Evolutionary conservation across 92 coral and sea anemone genomes (phyloP).

Genomic region (Palythoa grandis): DNA sequence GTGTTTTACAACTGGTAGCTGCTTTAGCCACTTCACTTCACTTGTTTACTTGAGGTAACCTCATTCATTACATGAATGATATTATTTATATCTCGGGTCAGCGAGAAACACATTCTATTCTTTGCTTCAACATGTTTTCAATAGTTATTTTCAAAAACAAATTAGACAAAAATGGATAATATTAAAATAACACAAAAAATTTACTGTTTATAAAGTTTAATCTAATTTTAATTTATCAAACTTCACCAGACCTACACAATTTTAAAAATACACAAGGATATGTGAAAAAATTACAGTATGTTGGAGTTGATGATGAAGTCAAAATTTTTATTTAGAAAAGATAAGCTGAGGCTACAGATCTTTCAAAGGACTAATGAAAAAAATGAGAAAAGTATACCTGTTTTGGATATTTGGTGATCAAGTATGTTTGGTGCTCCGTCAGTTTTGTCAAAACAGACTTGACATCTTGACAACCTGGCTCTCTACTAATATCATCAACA

Average conservation of each 20-base stretch:
- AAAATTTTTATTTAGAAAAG: background rate
- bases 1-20: no score
- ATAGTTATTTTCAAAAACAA: background rate
- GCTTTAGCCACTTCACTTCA: no score
- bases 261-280: background rate
- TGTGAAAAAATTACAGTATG: background rate
- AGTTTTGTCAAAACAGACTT: conserved; percentile 18
- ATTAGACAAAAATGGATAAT: background rate
- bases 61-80: no score
- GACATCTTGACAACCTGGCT: conserved; percentile 15
- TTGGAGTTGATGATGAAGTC: background rate
- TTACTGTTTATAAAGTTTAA: background rate
- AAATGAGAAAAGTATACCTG: background rate
- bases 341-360: background rate
- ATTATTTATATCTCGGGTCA: no score
- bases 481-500: conserved; percentile 16
- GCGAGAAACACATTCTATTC: background rate
- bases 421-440: conserved; percentile 1
- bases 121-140: background rate
- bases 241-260: background rate
- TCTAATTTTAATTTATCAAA: background rate
- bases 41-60: no score
- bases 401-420: conserved; percentile 22
- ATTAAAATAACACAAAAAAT: background rate
- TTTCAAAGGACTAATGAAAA: background rate